phyloP scores from a whole-genome alignment of 2,888 invertebrate genomes.

The Nemotelus nigrinus region DNA sequence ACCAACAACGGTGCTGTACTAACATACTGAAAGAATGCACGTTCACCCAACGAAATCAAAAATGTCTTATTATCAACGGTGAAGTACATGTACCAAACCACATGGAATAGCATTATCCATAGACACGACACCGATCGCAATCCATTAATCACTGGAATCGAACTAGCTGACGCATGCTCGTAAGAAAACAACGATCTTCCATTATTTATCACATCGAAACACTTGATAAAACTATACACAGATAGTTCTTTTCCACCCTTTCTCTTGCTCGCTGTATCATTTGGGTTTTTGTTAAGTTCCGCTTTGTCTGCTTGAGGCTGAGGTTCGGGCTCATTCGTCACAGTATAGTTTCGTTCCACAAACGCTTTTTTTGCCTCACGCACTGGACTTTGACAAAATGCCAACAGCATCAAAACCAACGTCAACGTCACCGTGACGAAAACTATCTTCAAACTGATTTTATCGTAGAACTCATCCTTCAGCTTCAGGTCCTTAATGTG shows the following conservation, averaged over 20 bases:
- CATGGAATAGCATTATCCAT: slow-evolving; percentile 64
- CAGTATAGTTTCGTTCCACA: neutral
- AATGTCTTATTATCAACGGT: slow-evolving; percentile 63
- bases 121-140: slow-evolving; percentile 63
- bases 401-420: slow-evolving; percentile 55
- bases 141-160: slow-evolving; percentile 64
- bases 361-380: slow-evolving; percentile 18
- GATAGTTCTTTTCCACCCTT: slow-evolving; percentile 30
- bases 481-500: slow-evolving; percentile 63
- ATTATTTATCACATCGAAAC: slow-evolving; percentile 61
- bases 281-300: neutral
- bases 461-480: slow-evolving; percentile 59
- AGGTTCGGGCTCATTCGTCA: neutral
- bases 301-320: neutral
- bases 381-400: slow-evolving; percentile 47
- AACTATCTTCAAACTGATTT: slow-evolving; percentile 60
- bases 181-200: slow-evolving; percentile 58
- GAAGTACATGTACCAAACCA: slow-evolving; percentile 64
- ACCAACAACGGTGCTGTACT: slow-evolving; percentile 64
- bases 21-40: slow-evolving; percentile 62
- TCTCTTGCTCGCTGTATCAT: neutral
- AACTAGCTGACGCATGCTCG: slow-evolving; percentile 54
- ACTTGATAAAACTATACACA: slow-evolving; percentile 56
- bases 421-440: slow-evolving; percentile 56
- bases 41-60: slow-evolving; percentile 61